Conservation (phyloP, 2,113 vertebrate genomes). For the Chitala chitala region DNA sequence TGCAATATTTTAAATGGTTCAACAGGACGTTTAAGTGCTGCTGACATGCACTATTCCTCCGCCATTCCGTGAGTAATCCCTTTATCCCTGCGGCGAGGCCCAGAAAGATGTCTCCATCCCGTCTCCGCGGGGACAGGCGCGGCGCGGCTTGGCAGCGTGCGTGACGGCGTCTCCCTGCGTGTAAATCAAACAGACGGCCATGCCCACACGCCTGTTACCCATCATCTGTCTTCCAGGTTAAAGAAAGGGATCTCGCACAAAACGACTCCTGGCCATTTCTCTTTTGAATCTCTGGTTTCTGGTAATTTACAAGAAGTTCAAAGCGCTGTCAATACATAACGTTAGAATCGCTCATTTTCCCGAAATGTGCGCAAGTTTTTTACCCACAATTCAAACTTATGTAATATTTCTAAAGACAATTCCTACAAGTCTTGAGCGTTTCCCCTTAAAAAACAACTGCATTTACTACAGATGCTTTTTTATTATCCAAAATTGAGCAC, state of each 20-base stretch:
- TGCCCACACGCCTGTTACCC: background rate
- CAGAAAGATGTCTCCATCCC: constrained; percentile 1
- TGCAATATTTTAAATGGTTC: constrained; percentile 61
- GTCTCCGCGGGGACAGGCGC: background rate
- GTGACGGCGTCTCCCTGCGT: background rate
- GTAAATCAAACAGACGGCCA: background rate
- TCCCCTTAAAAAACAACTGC: too few relatives aligned
- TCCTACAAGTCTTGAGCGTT: too few relatives aligned
- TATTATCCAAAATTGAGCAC: too few relatives aligned
- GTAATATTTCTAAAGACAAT: too few relatives aligned
- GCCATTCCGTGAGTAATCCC: background rate
- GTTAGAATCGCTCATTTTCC: background rate
- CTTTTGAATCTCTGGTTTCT: background rate
- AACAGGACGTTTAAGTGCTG: constrained; percentile 55
- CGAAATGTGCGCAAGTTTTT: background rate
- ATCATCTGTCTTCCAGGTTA: background rate
- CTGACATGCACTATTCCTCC: constrained; percentile 41
- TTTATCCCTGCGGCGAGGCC: background rate
- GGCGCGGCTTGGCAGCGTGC: background rate
- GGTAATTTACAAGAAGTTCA: background rate
- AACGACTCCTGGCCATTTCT: background rate
- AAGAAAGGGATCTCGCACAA: background rate
- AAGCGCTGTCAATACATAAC: background rate
- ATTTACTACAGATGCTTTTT: too few relatives aligned
- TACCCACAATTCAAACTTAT: too few relatives aligned